These are phyloP conservation scores for Leptinotarsa peninsularis DNA, from an alignment of 2,888 invertebrate genomes.

Conservation along the genomic window DNA sequence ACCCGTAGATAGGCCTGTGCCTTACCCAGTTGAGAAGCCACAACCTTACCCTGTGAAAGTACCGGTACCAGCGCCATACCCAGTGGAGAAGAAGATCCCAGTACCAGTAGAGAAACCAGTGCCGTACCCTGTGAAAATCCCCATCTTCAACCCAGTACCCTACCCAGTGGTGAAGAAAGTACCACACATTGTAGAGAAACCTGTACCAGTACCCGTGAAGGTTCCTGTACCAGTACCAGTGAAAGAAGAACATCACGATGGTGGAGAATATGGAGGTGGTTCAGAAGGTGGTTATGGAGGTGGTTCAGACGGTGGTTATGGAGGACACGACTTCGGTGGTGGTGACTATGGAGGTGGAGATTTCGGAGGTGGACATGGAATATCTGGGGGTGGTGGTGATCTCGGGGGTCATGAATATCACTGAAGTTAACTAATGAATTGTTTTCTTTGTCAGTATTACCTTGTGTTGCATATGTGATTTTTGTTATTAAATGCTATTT, in stretches of 20 bases:
- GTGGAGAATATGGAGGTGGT: conserved; percentile 45
- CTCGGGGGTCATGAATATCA: conserved; percentile 44
- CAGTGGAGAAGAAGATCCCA: conserved; percentile 75
- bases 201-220: conserved; percentile 78
- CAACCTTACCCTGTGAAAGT: conserved; percentile 83
- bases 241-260: conserved; percentile 52
- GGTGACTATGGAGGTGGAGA: conserved; percentile 45
- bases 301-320: conserved; percentile 37
- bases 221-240: conserved; percentile 75
- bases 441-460: conserved; percentile 59
- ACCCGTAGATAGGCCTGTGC: conserved; percentile 75
- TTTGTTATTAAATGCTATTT: conserved; percentile 56
- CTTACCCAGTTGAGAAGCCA: conserved; percentile 82
- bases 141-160: conserved; percentile 75
- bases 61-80: conserved; percentile 78
- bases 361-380: conserved; percentile 44
- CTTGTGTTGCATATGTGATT: conserved; percentile 54
- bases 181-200: conserved; percentile 67
- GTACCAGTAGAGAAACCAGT: conserved; percentile 78
- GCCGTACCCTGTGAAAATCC: conserved; percentile 72
- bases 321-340: conserved; percentile 49
- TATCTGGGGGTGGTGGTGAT: conserved; percentile 33
- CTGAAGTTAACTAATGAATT: conserved; percentile 38
- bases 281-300: conserved; percentile 42
- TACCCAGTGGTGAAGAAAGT: conserved; percentile 68